Evolutionary conservation across 2,113 vertebrate species (phyloP), one percentile per base, ranked within the genome.

Genomic region (Larimichthys polyactis): DNA sequence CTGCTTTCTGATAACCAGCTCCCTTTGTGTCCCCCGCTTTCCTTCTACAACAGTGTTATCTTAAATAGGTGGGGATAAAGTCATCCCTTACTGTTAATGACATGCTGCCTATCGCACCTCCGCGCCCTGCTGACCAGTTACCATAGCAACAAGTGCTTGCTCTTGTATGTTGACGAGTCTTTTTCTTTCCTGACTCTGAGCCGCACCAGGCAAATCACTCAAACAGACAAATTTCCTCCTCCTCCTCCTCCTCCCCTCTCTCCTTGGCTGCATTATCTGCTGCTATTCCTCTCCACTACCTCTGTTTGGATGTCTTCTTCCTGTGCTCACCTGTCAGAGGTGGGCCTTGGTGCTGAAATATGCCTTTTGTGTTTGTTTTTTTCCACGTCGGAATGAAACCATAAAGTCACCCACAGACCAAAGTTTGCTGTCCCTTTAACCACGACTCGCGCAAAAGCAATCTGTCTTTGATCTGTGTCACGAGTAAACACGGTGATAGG

Each of bases 381-480:
- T 79, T 67, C 62, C 49, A 71, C 2, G 2, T 36, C 51, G 68
- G 64, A 85, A 84, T 76, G 78, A 84, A 82, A 78, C 81, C 68
- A 73, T 87, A 82, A 92, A 91, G 71, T 76, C 78, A 11, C 44
- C 14, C 40, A 15, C 75, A 79, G 81, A 77, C 57, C 55, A 14
- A 81, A 16, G 43, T 70, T 71, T 5, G 59, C n/a, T 5, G 7
- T 67, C 59, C 24, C 48, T 59, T 75, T 82, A 81, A 81, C 54
- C 0, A 73, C 60, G 0, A 19, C 71, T 81, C 16, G 19, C 74
- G 78, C 43, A 5, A 82, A 82, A 87, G 81, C 85, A 55, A 90
- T 91, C 84, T 27, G 60, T 87, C 93, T 94, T 89, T 90, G 82
- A 91, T 89, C 87, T 59, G 64, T 84, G 81, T 86, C 90, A 87